phyloP scores from a whole-genome alignment of 2,797 vertebrate species.

The Tapirus indicus region DNA sequence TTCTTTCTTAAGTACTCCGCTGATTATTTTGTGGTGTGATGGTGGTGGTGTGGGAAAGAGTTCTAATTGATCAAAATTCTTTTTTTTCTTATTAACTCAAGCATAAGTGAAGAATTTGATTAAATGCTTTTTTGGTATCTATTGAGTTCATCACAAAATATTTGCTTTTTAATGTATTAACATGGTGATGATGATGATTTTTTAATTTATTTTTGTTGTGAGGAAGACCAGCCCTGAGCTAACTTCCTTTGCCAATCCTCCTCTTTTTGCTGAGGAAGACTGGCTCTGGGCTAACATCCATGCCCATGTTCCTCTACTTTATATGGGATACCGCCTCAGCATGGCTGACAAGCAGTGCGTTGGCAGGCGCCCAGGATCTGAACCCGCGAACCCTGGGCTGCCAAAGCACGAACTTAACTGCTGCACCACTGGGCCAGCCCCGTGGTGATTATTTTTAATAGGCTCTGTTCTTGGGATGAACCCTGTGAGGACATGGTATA shows the following conservation, averaged over 20 bases:
- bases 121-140: neutral
- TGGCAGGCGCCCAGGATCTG: too few species aligned
- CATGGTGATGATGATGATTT: neutral
- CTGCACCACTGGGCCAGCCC: too few species aligned
- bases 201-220: too few species aligned
- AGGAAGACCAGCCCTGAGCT: too few species aligned
- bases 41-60: neutral
- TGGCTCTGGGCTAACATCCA: too few species aligned
- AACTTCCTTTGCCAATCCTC: too few species aligned
- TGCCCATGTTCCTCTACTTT: too few species aligned
- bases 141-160: conserved; percentile 35
- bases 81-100: neutral
- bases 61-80: neutral
- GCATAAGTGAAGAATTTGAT: conserved; percentile 5
- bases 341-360: too few species aligned
- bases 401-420: too few species aligned
- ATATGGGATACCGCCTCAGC: too few species aligned
- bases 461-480: neutral
- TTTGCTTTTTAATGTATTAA: conserved; percentile 51
- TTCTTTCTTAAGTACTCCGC: neutral
- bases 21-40: neutral
- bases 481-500: neutral
- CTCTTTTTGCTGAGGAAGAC: too few species aligned
- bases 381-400: too few species aligned
- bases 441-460: conserved; percentile 49